Evolutionary conservation across 2,888 invertebrate species (phyloP).

Genomic region (Cheilosia vulpina): DNA sequence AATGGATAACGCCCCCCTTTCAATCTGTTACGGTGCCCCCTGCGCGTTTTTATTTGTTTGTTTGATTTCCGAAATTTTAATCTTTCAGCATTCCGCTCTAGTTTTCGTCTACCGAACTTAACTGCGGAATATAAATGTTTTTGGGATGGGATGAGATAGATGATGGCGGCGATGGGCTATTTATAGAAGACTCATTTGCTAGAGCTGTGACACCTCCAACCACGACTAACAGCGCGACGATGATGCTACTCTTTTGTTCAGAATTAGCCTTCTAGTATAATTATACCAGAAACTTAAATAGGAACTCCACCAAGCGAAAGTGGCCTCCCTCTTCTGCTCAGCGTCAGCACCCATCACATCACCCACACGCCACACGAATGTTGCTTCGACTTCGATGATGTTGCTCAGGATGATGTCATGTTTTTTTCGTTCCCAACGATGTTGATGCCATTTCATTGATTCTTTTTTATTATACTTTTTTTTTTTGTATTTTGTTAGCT

Average conservation of each 20-base stretch:
- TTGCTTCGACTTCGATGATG: slow-evolving; percentile 59
- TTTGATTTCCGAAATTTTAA: slow-evolving; percentile 37
- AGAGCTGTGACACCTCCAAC: slow-evolving; percentile 62
- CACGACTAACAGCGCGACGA: slow-evolving; percentile 41
- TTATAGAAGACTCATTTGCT: slow-evolving; percentile 55
- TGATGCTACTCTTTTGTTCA: slow-evolving; percentile 34
- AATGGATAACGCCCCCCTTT: slow-evolving; percentile 64
- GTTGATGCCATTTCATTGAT: slow-evolving; percentile 74
- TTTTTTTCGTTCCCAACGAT: slow-evolving; percentile 58
- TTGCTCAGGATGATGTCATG: slow-evolving; percentile 66
- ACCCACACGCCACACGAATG: slow-evolving; percentile 67
- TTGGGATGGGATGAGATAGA: slow-evolving; percentile 49
- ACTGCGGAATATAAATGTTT: slow-evolving; percentile 55
- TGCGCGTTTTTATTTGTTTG: slow-evolving; percentile 14
- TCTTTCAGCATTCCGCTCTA: slow-evolving; percentile 48
- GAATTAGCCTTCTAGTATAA: slow-evolving; percentile 61
- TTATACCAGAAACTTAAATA: slow-evolving; percentile 55
- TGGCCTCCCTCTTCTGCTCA: slow-evolving; percentile 28
- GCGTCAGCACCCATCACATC: slow-evolving; percentile 36
- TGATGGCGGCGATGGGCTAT: slow-evolving; percentile 45
- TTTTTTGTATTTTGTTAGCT: slow-evolving; percentile 41
- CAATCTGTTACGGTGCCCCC: slow-evolving; percentile 9
- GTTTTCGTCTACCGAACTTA: slow-evolving; percentile 53
- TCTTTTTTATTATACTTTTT: slow-evolving; percentile 65
- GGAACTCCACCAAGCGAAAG: slow-evolving; percentile 58